phyloP scores from a whole-genome alignment of 2,797 vertebrate genomes.

The Aplochiton taeniatus region DNA sequence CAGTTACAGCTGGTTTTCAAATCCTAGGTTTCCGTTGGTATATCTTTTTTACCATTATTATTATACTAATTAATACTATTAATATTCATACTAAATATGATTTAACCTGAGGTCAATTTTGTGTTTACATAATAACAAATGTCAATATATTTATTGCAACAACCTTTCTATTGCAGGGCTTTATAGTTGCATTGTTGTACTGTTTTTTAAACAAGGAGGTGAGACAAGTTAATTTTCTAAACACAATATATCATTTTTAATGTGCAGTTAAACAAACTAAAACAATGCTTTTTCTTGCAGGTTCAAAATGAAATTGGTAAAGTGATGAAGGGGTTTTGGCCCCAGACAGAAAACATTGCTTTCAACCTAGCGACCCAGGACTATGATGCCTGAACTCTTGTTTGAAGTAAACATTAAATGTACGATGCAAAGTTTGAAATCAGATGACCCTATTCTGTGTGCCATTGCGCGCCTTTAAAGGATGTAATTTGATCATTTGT shows the following conservation, averaged over 20 bases:
- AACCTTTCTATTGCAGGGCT: slow-evolving; percentile 53
- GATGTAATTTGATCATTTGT: too few species aligned
- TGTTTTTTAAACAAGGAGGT: slow-evolving; percentile 74
- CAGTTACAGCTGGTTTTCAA: too few species aligned
- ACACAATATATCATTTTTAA: background rate
- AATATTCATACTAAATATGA: too few species aligned
- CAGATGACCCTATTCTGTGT: too few species aligned
- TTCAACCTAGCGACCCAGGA: slow-evolving; percentile 68
- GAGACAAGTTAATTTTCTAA: slow-evolving; percentile 17
- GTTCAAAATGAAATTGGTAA: slow-evolving; percentile 70
- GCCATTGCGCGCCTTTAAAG: too few species aligned
- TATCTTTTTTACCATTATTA: background rate
- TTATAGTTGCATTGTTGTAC: slow-evolving; percentile 70
- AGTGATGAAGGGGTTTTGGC: slow-evolving; percentile 54
- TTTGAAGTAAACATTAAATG: background rate
- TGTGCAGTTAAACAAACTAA: background rate
- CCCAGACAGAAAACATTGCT: slow-evolving; percentile 53
- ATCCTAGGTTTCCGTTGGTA: too few species aligned
- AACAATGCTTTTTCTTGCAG: slow-evolving; percentile 38
- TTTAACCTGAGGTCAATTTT: too few species aligned
- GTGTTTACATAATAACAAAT: background rate
- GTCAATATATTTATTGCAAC: too few species aligned
- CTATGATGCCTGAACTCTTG: slow-evolving; percentile 48
- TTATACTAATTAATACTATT: too few species aligned
- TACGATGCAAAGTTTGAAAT: too few species aligned